These are phyloP conservation scores for Scolopax mira DNA, from an alignment of 2,113 vertebrate genomes.

Conservation along the genomic window DNA sequence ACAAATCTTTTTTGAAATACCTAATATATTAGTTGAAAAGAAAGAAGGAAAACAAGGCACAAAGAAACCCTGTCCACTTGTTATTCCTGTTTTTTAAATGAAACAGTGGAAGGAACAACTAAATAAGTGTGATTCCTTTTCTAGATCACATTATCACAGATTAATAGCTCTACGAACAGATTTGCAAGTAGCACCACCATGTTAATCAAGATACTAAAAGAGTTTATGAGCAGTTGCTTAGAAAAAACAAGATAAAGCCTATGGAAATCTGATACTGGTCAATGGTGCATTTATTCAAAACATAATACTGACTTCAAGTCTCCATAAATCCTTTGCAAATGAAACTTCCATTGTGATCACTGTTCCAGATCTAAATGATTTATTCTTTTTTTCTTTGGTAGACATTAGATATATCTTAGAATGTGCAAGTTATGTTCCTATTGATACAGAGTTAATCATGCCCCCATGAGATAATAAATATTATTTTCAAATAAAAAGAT, in stretches of 20 bases:
- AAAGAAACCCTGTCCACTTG: neutral
- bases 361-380: conserved; percentile 73
- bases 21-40: neutral
- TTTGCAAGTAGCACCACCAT: conserved; percentile 65
- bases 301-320: conserved; percentile 50
- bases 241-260: conserved; percentile 70
- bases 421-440: conserved; percentile 13
- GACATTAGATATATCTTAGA: conserved; percentile 61
- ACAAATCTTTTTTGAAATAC: conserved; percentile 7
- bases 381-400: conserved; percentile 19
- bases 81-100: neutral
- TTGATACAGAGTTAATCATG: conserved; percentile 50
- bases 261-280: conserved; percentile 72
- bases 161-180: conserved; percentile 69
- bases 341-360: conserved; percentile 73
- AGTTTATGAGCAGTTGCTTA: conserved; percentile 73
- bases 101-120: conserved; percentile 36
- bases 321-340: conserved; percentile 71
- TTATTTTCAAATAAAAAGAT: conserved; percentile 44
- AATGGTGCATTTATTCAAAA: conserved; percentile 69
- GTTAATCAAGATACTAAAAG: conserved; percentile 58
- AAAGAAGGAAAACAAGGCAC: neutral
- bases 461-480: conserved; percentile 60
- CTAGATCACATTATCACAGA: conserved; percentile 35
- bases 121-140: conserved; percentile 51